Evolutionary conservation across 2,888 invertebrate species (phyloP).

Genomic region (Apamea anceps): DNA sequence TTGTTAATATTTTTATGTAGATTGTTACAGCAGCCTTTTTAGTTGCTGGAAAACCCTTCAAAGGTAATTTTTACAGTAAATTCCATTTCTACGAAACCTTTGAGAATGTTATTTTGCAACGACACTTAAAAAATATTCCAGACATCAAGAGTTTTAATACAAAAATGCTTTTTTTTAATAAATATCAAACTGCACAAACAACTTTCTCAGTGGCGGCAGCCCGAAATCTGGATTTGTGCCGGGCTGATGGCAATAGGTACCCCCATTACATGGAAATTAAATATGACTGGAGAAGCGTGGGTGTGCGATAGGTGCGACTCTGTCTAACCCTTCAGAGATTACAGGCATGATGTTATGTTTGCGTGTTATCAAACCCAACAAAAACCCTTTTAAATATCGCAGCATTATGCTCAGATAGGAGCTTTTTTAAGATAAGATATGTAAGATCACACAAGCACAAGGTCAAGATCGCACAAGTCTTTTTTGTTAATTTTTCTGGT

Average conservation of each 20-base stretch:
- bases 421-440: too few relatives aligned
- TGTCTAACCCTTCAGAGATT: background rate
- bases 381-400: too few relatives aligned
- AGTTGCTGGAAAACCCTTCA: background rate
- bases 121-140: background rate
- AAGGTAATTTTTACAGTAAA: background rate
- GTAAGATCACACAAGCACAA: too few relatives aligned
- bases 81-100: background rate
- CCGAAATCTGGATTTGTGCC: background rate
- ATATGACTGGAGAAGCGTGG: background rate
- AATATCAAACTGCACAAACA: background rate
- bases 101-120: too few relatives aligned
- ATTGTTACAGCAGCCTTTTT: background rate
- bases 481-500: too few relatives aligned
- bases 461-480: too few relatives aligned
- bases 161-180: background rate
- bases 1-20: conserved; percentile 12
- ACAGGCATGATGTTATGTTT: background rate
- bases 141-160: background rate
- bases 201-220: background rate
- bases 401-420: too few relatives aligned
- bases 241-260: background rate
- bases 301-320: background rate
- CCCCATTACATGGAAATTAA: background rate
- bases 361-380: background rate